Base-by-base conservation (phyloP, 2,797 vertebrate species). In the Rhabdomys pumilio region DNA sequence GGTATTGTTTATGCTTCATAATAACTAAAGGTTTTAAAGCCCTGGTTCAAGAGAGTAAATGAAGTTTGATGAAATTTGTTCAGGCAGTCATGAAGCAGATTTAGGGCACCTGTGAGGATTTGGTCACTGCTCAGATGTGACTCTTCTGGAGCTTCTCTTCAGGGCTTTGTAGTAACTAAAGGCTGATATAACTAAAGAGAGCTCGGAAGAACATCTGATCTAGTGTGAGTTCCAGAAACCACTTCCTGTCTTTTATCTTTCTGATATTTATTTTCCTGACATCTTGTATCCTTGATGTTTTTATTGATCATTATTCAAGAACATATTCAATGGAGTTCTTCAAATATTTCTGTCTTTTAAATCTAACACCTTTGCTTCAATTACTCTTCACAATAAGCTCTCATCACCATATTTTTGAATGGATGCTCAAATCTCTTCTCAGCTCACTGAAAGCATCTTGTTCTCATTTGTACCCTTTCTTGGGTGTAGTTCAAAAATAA, bases 401-500 rank as follows among this genome's bases (percentile, higher is more conserved):
- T 61, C 29, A 13, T 31, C 10, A 38, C 1, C 11, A 1, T 6
- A 9, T 87, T 44, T 8, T 72, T 55, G 1, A 83, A 41, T 61
- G 5, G 63, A 55, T 77, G 80, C 9, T 44, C 59, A 79, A 41
- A 17, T 20, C 4, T 13, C 15, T 90, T 22, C 29, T 93, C 72
- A 9, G 1, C 6, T 75, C 57, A 41, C 9, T 22, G 47, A 53
- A 47, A 44, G 15, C 22, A 61, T 14, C 2, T 0, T 7, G 4
- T 14, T 12, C 44, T 44, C 12, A 44, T 79, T 10, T n/a, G 14
- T n/a, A 8, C 4, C 11, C 9, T 15, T 2, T 50, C 20, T 8
- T 44, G 3, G 26, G 13, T 50, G 0, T 4, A 47, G 5, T 83
- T 75, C 59, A 67, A 41, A 81, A 29, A 61, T 11, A 41, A 38